Evolutionary conservation across 2,888 invertebrate species (phyloP), one percentile per base, ranked within the genome.

Genomic region (Platycnemis pennipes): DNA sequence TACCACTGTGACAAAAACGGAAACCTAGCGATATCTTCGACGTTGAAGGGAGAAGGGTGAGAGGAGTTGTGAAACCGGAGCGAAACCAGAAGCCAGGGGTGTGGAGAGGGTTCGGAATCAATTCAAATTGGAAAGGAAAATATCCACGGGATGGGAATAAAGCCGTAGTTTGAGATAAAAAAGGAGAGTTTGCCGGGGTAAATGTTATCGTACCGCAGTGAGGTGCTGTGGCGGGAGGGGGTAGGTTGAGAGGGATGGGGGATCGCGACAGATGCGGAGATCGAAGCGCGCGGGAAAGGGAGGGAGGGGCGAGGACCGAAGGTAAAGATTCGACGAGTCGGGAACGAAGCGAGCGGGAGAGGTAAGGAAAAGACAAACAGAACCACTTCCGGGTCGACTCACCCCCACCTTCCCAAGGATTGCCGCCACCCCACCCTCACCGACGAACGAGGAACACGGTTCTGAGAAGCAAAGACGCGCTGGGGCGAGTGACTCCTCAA

Each of bases 91-190:
- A 37, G 22, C 7, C n/a, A 87, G 87, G 22, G 42, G 46, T 7
- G 4, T n/a, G 87, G 22, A 87, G 46, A 87, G n/a, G n/a, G n/a
- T n/a, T n/a, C n/a, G n/a, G n/a, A 87, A 87, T 87, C 87, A 87
- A 87, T 87, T 87, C 87, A 22, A 87, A 87, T 87, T 87, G 45
- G 87, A 87, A 87, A 87, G 87, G n/a, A 87, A 87, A 87, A 87
- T 46, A 87, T 46, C 46, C 87, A 22, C 44, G 16, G 44, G 63
- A 63, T 91, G 91, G 42, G 42, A 53, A 89, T 22, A 56, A 56
- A 37, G 53, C 31, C 0, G 91, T 26, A 63, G 53, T 22, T 77
- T 8, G 11, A 31, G 37, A n/a, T 4, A 77, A 77, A 37, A 37
- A 1, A 2, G 37, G 11, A 37, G 37, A 37, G 77, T 77, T 77